Evolutionary conservation across 2,888 invertebrate genomes (phyloP).

Genomic region (Netelia melanura): DNA sequence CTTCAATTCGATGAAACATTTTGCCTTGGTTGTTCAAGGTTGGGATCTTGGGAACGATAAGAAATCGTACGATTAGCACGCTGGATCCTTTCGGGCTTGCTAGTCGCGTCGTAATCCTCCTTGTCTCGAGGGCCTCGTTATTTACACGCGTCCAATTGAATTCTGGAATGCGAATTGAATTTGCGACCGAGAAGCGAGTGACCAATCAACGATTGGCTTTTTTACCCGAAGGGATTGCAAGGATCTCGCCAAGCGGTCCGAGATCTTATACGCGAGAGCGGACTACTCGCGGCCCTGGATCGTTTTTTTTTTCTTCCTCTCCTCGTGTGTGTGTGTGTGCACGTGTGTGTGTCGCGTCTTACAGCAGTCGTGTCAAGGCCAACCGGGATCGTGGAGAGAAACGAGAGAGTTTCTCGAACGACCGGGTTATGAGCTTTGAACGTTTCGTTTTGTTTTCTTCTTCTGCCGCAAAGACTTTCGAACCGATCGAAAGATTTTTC

Average conservation of each 20-base stretch:
- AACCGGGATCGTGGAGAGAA: slow-evolving; percentile 74
- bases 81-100: neutral
- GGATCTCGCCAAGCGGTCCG: slow-evolving; percentile 27
- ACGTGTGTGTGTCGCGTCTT: slow-evolving; percentile 71
- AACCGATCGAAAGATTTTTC: neutral
- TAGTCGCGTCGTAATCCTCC: neutral
- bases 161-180: slow-evolving; percentile 2
- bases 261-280: slow-evolving; percentile 27
- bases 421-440: slow-evolving; percentile 59
- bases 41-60: no score
- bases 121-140: neutral
- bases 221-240: neutral
- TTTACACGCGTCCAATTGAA: neutral
- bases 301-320: slow-evolving; percentile 24
- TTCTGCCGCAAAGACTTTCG: neutral
- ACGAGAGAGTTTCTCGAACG: slow-evolving; percentile 62
- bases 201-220: neutral
- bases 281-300: slow-evolving; percentile 59
- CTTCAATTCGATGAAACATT: neutral
- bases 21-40: slow-evolving; percentile 2
- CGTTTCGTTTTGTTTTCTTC: neutral
- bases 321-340: slow-evolving; percentile 11
- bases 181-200: neutral
- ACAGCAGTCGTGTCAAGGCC: slow-evolving; percentile 82
- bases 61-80: no score